Conservation (phyloP, 2,797 vertebrate species). For the Darevskia mixta region DNA sequence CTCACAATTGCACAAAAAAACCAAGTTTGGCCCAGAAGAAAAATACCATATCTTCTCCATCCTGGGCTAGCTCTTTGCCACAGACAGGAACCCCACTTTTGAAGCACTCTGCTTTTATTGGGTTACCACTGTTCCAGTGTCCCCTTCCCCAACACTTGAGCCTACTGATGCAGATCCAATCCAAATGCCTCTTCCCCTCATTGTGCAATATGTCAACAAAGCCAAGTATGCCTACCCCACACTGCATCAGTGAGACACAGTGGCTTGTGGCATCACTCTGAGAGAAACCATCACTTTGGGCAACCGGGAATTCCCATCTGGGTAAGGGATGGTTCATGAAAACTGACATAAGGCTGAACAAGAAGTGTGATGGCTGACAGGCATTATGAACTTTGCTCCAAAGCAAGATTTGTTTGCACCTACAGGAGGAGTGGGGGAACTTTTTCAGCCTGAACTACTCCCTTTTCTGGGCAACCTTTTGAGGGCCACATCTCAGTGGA, state of each 20-base stretch:
- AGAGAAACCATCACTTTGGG: background rate
- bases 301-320: background rate
- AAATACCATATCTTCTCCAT: too few species aligned
- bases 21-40: too few species aligned
- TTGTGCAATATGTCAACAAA: background rate
- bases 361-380: background rate
- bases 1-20: too few species aligned
- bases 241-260: background rate
- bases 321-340: background rate
- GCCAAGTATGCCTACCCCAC: background rate
- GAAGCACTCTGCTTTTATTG: background rate
- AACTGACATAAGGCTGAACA: background rate
- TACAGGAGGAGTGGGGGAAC: too few species aligned
- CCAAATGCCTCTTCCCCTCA: background rate
- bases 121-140: background rate
- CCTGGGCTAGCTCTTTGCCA: too few species aligned
- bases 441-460: too few species aligned
- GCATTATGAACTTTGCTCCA: too few species aligned
- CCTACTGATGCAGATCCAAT: background rate
- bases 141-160: background rate
- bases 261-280: too few species aligned
- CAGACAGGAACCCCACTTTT: background rate
- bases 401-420: too few species aligned
- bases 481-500: too few species aligned
- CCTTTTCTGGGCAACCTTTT: too few species aligned